phyloP scores from a whole-genome alignment of 2,113 vertebrate genomes.

The Pseudopodoces humilis region DNA sequence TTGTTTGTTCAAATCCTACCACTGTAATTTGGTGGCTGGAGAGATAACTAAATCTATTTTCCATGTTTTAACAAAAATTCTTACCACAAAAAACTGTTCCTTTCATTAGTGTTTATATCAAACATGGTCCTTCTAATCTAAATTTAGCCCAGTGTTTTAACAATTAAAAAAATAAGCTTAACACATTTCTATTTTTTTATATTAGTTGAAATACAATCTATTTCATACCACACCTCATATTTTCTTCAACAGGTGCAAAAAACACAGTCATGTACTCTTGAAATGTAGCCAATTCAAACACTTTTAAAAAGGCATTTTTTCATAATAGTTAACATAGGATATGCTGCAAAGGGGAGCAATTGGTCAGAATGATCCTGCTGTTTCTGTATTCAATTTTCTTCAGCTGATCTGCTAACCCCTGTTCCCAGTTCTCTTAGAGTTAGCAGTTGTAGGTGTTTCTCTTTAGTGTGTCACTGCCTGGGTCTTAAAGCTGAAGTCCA shows the following conservation, averaged over 20 bases:
- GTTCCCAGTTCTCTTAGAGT: not conserved
- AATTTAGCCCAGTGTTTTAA: not conserved
- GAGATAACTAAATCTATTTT: conserved; percentile 7
- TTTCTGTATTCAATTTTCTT: not conserved
- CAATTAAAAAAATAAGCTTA: not conserved
- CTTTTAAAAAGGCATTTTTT: not conserved
- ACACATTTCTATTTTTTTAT: not conserved
- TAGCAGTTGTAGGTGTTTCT: not conserved
- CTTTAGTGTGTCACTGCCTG: not conserved
- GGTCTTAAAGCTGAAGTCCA: not conserved
- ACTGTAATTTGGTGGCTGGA: not conserved
- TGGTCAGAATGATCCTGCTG: not conserved
- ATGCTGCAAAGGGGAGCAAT: not conserved
- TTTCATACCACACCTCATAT: not conserved
- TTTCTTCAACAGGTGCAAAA: not conserved
- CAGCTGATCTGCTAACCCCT: not conserved
- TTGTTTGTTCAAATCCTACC: conserved; percentile 31
- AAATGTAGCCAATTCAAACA: not conserved
- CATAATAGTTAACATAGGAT: not conserved
- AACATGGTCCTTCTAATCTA: not conserved
- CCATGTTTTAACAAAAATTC: not conserved
- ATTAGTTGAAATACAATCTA: not conserved
- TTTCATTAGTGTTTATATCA: not conserved
- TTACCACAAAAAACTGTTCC: not conserved
- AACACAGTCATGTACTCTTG: not conserved